Base-by-base conservation (phyloP, 1,140 invertebrate species). In the Macrostomum lignano region DNA sequence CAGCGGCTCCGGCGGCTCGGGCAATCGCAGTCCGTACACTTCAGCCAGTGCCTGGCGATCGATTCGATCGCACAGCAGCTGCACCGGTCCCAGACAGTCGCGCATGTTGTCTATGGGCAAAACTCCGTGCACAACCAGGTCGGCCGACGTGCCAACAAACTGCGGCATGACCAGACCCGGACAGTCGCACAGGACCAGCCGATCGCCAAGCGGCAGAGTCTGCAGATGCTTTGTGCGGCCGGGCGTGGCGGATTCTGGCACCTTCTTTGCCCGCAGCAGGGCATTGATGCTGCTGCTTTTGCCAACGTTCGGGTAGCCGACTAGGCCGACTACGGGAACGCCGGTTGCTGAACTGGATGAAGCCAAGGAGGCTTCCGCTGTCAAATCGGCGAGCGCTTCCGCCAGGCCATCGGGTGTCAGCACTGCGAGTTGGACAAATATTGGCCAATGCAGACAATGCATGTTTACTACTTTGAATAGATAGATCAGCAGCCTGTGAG, bases 261-360 rank as follows among this genome's bases (percentile, higher is more conserved):
- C 79, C 61, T 86, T 91, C 52, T 96, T 96, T 9, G 65, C 62
- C 35, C 68, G 66, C 48, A 96, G 61, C 25, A 98, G 55, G 3
- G 77, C 66, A 66, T 98, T 96, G 22, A 96, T 88, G 3, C 84
- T 91, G 28, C 84, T 94, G 61, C 82, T 93, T 62, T 98, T 98
- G 10, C 91, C 91, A 21, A 98, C 91, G 65, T 98, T 98, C 1
- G 88, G 88, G 63, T 96, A 96, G 1, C 91, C 88, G 42, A 91
- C 53, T 5, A 33, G 15, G 5, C 32, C 32, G 15, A 21, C 11
- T 4, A 25, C 26, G 11, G 19, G 15, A 15, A 15, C 19, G 9
- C 26, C 26, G 9, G 26, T n/a, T n/a, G n/a, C n/a, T n/a, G n/a
- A n/a, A n/a, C n/a, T n/a, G n/a, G n/a, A n/a, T n/a, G n/a, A n/a